A percentile compares a stretch with the other conserved stretches of the same genome.
These are phyloP conservation scores for Cremastinae sp. DNA, from an alignment of 2,888 invertebrate species.

Conservation along the genomic window DNA sequence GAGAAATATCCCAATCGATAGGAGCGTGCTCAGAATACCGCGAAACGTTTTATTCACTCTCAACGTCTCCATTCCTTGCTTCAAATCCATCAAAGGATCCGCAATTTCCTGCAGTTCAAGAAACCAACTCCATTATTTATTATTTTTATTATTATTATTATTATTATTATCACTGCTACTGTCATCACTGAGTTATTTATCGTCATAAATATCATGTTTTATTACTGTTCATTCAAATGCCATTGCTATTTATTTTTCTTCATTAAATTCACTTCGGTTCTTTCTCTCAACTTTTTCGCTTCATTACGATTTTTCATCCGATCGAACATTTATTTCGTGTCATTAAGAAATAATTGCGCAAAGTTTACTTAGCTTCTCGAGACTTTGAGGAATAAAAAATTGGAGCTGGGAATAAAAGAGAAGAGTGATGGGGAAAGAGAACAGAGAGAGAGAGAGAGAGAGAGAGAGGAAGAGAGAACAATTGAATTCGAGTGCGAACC, in stretches of 20 bases:
- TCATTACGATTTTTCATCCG: constrained; percentile 27
- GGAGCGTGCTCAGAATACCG: constrained; percentile 94
- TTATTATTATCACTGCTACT: neutral
- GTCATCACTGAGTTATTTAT: no score
- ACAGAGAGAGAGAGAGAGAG: neutral
- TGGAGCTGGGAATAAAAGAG: no score
- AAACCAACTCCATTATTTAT: constrained; percentile 33
- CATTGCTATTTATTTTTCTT: no score
- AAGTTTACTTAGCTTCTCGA: constrained; percentile 15
- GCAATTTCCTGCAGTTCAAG: constrained; percentile 90
- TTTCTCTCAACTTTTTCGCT: no score
- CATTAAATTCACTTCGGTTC: no score
- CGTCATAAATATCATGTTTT: no score
- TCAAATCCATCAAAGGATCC: constrained; percentile 99
- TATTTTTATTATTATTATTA: constrained; percentile 21
- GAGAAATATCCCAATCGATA: constrained; percentile 97
- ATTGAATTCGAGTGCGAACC: constrained; percentile 80
- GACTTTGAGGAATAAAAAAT: no score
- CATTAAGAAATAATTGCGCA: constrained; percentile 26
- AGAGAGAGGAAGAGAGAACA: constrained; percentile 9
- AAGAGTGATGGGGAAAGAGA: constrained; percentile 5
- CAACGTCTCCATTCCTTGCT: constrained; percentile 96
- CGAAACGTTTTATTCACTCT: constrained; percentile 96
- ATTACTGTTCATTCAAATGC: no score
- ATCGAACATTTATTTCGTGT: constrained; percentile 31